Percentiles rank a stretch among this genome's conserved stretches.
Evolutionary conservation across 2,888 invertebrate genomes (phyloP).

Genomic region (Calephelis perditalis): DNA sequence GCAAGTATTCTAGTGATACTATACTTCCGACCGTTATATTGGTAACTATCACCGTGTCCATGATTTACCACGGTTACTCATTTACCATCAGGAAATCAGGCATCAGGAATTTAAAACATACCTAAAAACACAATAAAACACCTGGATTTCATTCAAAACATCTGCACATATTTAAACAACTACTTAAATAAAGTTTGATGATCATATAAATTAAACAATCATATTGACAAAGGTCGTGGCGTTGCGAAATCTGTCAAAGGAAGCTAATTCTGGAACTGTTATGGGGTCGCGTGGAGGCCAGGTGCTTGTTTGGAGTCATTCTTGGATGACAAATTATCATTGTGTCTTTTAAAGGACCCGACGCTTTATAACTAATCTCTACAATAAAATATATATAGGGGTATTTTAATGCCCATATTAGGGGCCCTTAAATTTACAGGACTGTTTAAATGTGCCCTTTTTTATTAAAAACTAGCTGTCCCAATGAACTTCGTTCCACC

Average conservation of each 20-base stretch:
- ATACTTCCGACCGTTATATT: no score
- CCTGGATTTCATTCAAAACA: conserved; percentile 45
- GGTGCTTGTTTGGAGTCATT: conserved; percentile 55
- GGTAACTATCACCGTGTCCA: no score
- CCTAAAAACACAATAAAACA: not conserved
- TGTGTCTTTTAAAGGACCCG: conserved; percentile 52
- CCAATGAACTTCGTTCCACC: no score
- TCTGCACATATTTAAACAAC: conserved; percentile 71
- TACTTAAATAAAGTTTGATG: conserved; percentile 71
- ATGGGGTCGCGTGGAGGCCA: conserved; percentile 66
- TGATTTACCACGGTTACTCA: no score
- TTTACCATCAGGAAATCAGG: no score
- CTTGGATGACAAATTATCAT: conserved; percentile 72
- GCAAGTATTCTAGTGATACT: no score
- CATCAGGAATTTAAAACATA: no score
- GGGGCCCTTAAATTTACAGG: no score
- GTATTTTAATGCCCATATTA: no score
- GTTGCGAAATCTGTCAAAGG: conserved; percentile 54
- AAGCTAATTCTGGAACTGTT: conserved; percentile 27
- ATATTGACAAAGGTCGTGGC: conserved; percentile 64
- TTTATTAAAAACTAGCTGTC: no score
- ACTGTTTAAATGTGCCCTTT: no score
- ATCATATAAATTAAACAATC: conserved; percentile 75
- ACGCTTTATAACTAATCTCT: conserved; percentile 7
- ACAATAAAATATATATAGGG: conserved; percentile 4